Percentiles rank a stretch among this genome's conserved stretches.
These are phyloP conservation scores for Rhabdomys pumilio DNA, from an alignment of 2,797 vertebrate genomes.

Conservation along the genomic window DNA sequence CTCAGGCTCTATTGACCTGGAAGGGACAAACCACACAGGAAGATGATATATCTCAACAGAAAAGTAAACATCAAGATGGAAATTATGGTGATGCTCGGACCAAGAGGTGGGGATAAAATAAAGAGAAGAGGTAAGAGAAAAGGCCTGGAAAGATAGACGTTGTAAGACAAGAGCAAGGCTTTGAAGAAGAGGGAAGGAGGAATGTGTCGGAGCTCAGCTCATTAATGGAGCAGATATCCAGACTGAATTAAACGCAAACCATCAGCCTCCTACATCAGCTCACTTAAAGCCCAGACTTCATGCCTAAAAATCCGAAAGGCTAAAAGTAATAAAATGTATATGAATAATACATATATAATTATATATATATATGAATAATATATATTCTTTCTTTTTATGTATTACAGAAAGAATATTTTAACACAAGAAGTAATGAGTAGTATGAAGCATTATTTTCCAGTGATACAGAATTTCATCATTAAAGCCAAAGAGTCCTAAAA, in stretches of 20 bases:
- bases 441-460: conserved; percentile 14
- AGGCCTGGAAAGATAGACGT: neutral
- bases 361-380: neutral
- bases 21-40: neutral
- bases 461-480: conserved; percentile 24
- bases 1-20: neutral
- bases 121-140: neutral
- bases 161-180: neutral
- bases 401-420: conserved; percentile 28
- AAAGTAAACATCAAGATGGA: neutral
- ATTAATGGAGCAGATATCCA: conserved; percentile 9
- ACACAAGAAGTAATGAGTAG: conserved; percentile 28
- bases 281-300: conserved; percentile 31
- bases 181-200: neutral
- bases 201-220: neutral
- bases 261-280: neutral
- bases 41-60: neutral
- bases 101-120: neutral
- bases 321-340: conserved; percentile 45
- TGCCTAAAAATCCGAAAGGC: neutral
- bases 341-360: neutral
- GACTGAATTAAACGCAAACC: conserved; percentile 23
- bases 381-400: neutral
- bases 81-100: neutral
- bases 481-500: conserved; percentile 44